phyloP scores from a whole-genome alignment of 2,113 vertebrate genomes.

The Cisticola juncidis region DNA sequence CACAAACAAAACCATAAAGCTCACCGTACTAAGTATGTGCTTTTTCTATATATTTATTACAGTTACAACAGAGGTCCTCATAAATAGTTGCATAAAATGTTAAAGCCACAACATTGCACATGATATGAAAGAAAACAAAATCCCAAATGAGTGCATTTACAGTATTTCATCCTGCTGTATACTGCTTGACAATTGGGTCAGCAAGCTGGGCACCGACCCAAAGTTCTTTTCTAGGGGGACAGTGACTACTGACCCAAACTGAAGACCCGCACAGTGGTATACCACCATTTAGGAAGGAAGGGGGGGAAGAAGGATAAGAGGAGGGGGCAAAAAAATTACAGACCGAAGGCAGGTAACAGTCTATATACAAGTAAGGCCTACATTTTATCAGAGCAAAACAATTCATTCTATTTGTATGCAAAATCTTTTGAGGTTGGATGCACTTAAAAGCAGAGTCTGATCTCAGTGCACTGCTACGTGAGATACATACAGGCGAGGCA shows the following conservation, averaged over 20 bases:
- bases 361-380: constrained; percentile 99
- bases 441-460: constrained; percentile 79
- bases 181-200: constrained; percentile 71
- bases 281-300: constrained; percentile 68
- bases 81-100: constrained; percentile 99
- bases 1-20: constrained; percentile 89
- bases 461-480: constrained; percentile 76
- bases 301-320: background rate
- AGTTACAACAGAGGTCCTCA: constrained; percentile 97
- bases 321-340: constrained; percentile 35
- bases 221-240: constrained; percentile 65
- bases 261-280: constrained; percentile 72
- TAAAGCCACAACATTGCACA: constrained; percentile 99
- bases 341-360: constrained; percentile 83
- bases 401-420: constrained; percentile 86
- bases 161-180: constrained; percentile 85
- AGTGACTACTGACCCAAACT: constrained; percentile 49
- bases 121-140: constrained; percentile 88
- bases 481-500: constrained; percentile 78
- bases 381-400: constrained; percentile 92
- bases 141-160: constrained; percentile 93
- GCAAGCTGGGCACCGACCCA: constrained; percentile 43
- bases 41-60: constrained; percentile 98
- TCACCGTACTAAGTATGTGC: constrained; percentile 89
- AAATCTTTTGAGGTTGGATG: constrained; percentile 79